Evolutionary conservation across 2,888 invertebrate species (phyloP).

Genomic region (Arrhopalites spinosus): DNA sequence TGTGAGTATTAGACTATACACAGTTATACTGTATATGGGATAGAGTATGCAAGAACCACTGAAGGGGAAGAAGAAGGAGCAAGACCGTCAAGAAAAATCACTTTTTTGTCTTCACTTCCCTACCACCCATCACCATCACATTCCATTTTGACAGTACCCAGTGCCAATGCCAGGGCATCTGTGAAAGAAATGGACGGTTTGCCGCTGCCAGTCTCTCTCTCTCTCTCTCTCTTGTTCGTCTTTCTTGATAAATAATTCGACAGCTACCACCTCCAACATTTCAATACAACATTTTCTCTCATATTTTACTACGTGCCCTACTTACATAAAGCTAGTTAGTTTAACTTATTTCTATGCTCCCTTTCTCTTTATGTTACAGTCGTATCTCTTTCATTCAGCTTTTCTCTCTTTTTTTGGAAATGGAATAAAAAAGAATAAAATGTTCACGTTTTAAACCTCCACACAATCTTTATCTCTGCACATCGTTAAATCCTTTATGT

Average conservation of each 20-base stretch:
- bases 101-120: constrained; percentile 16
- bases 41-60: background rate
- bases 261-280: constrained; percentile 24
- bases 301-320: background rate
- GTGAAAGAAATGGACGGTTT: constrained; percentile 1
- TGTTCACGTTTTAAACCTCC: background rate
- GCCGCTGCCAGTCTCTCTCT: background rate
- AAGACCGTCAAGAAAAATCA: constrained; percentile 20
- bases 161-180: background rate
- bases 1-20: background rate
- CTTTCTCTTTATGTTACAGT: background rate
- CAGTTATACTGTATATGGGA: background rate
- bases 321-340: background rate
- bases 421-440: background rate
- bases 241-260: constrained; percentile 22
- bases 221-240: constrained; percentile 3
- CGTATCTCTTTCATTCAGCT: background rate
- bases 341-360: background rate
- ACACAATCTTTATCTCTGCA: background rate
- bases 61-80: constrained; percentile 2
- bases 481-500: too few relatives aligned
- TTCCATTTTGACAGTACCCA: constrained; percentile 10
- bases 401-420: background rate
- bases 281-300: constrained; percentile 16
- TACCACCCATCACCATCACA: constrained; percentile 16